phyloP scores from a whole-genome alignment of 1,140 invertebrate genomes.

The Bicyclus anynana region DNA sequence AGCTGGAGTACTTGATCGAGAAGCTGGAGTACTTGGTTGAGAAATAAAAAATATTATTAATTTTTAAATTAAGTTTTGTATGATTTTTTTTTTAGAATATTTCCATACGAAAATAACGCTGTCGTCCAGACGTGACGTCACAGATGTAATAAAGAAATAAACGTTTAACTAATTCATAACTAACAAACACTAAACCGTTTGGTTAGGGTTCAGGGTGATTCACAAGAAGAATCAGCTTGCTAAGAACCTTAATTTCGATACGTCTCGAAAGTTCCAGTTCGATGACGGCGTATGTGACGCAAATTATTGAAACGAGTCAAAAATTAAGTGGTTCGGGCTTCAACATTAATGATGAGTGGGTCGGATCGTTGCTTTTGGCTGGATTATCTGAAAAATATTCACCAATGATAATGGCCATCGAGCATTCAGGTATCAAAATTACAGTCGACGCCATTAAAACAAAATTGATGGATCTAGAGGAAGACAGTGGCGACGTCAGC shows the following conservation, averaged over 20 bases:
- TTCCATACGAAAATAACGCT: no score
- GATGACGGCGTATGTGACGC: conserved; percentile 25
- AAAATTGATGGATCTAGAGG: background rate
- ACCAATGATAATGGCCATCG: conserved; percentile 42
- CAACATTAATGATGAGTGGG: conserved; percentile 35
- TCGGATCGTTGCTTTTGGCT: conserved; percentile 42
- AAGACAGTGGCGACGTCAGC: background rate
- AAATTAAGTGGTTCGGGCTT: conserved; percentile 33
- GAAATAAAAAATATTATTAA: no score
- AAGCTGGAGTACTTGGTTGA: no score
- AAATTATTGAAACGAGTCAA: conserved; percentile 21
- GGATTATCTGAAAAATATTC: conserved; percentile 42
- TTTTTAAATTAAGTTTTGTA: no score
- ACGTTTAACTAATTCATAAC: no score
- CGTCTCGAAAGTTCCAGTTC: conserved; percentile 8
- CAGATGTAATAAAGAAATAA: no score
- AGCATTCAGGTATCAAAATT: background rate
- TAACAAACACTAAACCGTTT: no score
- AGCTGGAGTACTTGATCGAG: no score
- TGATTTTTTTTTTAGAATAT: no score
- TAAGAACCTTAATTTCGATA: conserved; percentile 18
- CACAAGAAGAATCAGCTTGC: conserved; percentile 18
- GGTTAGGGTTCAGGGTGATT: no score
- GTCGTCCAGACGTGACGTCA: no score
- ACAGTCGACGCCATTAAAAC: background rate